Evolutionary conservation across 2,797 vertebrate genomes (phyloP).

Genomic region (Erethizon dorsatum): DNA sequence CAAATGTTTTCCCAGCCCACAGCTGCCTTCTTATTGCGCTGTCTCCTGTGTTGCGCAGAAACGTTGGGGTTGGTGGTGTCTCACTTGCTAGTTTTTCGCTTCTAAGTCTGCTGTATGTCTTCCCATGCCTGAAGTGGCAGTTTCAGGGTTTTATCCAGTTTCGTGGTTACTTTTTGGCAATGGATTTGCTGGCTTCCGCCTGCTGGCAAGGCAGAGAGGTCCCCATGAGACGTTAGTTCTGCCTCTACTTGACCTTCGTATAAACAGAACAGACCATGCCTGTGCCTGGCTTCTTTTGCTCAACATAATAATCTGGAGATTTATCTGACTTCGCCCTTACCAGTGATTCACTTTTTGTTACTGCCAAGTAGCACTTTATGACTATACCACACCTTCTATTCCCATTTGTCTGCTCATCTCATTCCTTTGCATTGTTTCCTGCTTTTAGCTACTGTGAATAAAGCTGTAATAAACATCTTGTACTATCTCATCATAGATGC

Average conservation of each 20-base stretch:
- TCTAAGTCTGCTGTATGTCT: not conserved
- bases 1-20: not conserved
- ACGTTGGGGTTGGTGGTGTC: not conserved
- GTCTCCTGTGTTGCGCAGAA: not conserved
- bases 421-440: not conserved
- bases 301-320: not conserved
- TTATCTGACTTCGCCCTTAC: not conserved
- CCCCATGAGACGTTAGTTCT: not conserved
- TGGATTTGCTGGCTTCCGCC: not conserved
- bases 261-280: not conserved
- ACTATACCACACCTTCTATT: not conserved
- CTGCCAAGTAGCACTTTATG: not conserved
- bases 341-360: not conserved
- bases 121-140: not conserved
- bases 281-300: not conserved
- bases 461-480: not conserved
- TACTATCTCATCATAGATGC: not conserved
- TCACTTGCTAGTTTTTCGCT: not conserved
- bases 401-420: not conserved
- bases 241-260: not conserved
- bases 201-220: not conserved
- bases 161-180: not conserved
- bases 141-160: not conserved
- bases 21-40: not conserved
- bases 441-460: not conserved